Evolutionary conservation across 2,113 vertebrate species (phyloP).

Genomic region (Hypomesus transpacificus): DNA sequence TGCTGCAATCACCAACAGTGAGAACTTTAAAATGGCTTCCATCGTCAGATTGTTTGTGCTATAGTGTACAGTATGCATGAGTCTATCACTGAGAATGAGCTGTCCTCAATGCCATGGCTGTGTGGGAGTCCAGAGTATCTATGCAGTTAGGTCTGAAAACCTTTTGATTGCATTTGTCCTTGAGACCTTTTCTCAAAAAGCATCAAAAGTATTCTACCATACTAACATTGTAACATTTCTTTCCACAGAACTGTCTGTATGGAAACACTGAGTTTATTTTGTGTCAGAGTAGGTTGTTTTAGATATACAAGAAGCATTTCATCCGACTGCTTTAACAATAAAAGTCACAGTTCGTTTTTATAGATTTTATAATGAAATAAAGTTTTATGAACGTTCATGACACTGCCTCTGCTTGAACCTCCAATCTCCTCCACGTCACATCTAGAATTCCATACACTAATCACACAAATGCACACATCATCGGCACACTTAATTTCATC

Average conservation of each 20-base stretch:
- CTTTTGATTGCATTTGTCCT: conserved; percentile 42
- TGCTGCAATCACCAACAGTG: background rate
- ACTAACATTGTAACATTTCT: conserved; percentile 10
- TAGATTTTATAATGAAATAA: conserved; percentile 55
- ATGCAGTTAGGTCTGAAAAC: conserved; percentile 64
- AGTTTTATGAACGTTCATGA: conserved; percentile 23
- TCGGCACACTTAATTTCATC: conserved; percentile 19
- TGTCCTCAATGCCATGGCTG: background rate
- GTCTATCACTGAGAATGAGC: background rate
- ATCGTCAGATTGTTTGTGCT: too few species aligned
- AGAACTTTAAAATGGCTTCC: background rate
- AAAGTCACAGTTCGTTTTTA: conserved; percentile 42
- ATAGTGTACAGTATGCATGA: background rate
- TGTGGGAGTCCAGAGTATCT: background rate
- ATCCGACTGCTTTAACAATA: conserved; percentile 25
- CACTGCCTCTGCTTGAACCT: background rate
- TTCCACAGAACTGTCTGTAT: conserved; percentile 24
- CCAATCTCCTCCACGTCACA: background rate
- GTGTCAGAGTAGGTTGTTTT: conserved; percentile 26
- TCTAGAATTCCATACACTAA: background rate
- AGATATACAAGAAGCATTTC: conserved; percentile 52
- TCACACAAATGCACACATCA: conserved; percentile 6
- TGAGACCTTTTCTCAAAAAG: background rate
- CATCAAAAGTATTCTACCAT: background rate
- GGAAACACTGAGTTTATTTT: conserved; percentile 31